Evolutionary conservation across 2,888 invertebrate genomes (phyloP).

Genomic region (Eucriotettix oculatus): DNA sequence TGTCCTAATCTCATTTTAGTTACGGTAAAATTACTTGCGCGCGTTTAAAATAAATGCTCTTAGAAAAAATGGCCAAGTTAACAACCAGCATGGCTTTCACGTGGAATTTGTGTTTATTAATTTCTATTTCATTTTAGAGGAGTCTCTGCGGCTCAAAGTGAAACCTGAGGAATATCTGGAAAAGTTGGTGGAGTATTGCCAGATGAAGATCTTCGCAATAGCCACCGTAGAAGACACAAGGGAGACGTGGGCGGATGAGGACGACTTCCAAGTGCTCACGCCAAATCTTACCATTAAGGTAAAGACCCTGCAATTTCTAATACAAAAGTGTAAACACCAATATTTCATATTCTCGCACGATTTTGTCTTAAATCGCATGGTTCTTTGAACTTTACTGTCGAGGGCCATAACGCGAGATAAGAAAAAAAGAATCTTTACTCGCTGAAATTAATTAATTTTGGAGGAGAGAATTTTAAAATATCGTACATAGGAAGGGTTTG

Average conservation of each 20-base stretch:
- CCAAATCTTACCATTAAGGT: slow-evolving; percentile 55
- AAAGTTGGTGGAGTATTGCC: slow-evolving; percentile 64
- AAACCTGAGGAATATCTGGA: slow-evolving; percentile 53
- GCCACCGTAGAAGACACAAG: slow-evolving; percentile 65
- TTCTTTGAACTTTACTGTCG: no score
- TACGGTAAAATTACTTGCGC: no score
- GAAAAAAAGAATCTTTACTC: no score
- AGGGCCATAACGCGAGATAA: no score
- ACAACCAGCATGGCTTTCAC: no score
- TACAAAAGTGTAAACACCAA: neutral
- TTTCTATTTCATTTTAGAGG: slow-evolving; percentile 26
- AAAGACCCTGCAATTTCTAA: slow-evolving; percentile 10
- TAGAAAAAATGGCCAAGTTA: no score
- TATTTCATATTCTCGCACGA: neutral
- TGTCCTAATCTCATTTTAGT: no score
- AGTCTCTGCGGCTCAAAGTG: slow-evolving; percentile 36
- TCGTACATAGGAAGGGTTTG: no score
- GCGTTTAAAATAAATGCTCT: no score
- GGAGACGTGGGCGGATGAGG: slow-evolving; percentile 69
- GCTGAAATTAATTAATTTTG: no score
- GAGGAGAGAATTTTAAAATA: no score
- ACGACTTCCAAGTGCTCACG: slow-evolving; percentile 62
- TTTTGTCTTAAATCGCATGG: neutral
- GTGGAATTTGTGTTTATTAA: no score
- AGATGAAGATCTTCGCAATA: slow-evolving; percentile 62